Evolutionary conservation across 1,140 invertebrate genomes (phyloP).

Genomic region (Platorchestia sp.): DNA sequence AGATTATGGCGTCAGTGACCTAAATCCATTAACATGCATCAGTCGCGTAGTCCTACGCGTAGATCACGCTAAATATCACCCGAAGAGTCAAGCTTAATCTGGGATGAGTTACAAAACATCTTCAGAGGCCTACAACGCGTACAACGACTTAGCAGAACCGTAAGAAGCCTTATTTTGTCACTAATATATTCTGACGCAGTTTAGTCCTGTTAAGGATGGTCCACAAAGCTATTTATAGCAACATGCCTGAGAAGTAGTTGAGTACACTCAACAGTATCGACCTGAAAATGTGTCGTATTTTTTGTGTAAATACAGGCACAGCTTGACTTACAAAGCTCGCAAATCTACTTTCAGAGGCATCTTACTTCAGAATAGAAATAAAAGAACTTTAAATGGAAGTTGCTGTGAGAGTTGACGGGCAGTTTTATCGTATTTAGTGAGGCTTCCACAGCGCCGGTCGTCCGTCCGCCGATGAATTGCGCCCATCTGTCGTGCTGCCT

Average conservation of each 20-base stretch:
- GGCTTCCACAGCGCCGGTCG: not conserved
- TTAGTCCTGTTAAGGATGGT: not conserved
- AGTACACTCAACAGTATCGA: not conserved
- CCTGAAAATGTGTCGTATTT: not conserved
- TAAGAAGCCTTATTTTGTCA: not conserved
- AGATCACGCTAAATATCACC: not conserved
- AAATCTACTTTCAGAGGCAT: not conserved
- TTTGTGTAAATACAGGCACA: not conserved
- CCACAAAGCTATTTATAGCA: not conserved
- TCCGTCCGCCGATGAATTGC: not conserved
- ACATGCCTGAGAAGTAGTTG: not conserved
- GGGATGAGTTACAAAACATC: not conserved
- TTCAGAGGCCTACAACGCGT: not conserved
- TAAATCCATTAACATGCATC: not conserved
- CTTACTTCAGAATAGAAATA: not conserved
- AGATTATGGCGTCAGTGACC: not conserved
- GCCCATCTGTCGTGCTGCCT: slow-evolving; percentile 29
- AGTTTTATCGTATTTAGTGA: not conserved
- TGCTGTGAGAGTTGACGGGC: not conserved
- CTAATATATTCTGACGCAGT: not conserved
- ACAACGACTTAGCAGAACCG: not conserved
- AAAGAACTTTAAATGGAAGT: not conserved
- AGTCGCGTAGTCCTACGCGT: not conserved
- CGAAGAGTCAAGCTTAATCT: not conserved
- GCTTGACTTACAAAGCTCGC: not conserved